Evolutionary conservation across 2,797 vertebrate genomes (phyloP).

Genomic region (Tauraco hartlaubi): DNA sequence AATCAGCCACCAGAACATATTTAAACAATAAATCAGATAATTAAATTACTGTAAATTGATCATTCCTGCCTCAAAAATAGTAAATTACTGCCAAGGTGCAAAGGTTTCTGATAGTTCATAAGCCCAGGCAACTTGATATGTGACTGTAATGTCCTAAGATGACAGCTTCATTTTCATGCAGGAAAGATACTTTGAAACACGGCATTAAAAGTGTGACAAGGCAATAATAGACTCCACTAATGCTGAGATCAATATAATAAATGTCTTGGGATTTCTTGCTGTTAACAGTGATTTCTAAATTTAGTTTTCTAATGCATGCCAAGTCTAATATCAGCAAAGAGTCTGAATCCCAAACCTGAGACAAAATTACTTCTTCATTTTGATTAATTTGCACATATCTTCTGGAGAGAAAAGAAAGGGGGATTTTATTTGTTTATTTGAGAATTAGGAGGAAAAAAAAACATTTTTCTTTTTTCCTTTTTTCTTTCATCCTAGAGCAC

Average conservation of each 20-base stretch:
- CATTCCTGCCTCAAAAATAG: background rate
- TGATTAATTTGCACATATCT: background rate
- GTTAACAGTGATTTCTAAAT: background rate
- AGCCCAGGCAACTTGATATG: background rate
- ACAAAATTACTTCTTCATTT: background rate
- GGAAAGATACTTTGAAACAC: background rate
- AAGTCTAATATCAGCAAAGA: background rate
- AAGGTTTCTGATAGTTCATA: background rate
- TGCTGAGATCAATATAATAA: background rate
- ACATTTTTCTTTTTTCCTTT: accelerated
- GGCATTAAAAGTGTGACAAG: background rate
- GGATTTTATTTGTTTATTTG: background rate
- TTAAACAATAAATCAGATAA: background rate
- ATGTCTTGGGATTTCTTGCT: background rate
- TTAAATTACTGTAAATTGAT: background rate
- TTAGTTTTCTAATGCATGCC: background rate
- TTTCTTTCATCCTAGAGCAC: background rate
- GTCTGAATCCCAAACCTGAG: background rate
- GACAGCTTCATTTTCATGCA: background rate
- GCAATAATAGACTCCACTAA: background rate
- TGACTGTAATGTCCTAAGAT: background rate
- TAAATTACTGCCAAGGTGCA: background rate
- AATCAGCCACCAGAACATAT: background rate
- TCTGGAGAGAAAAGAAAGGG: background rate
- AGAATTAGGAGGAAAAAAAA: background rate